Conservation (phyloP, 2,797 vertebrate species). For the Apodemus agrarius region DNA sequence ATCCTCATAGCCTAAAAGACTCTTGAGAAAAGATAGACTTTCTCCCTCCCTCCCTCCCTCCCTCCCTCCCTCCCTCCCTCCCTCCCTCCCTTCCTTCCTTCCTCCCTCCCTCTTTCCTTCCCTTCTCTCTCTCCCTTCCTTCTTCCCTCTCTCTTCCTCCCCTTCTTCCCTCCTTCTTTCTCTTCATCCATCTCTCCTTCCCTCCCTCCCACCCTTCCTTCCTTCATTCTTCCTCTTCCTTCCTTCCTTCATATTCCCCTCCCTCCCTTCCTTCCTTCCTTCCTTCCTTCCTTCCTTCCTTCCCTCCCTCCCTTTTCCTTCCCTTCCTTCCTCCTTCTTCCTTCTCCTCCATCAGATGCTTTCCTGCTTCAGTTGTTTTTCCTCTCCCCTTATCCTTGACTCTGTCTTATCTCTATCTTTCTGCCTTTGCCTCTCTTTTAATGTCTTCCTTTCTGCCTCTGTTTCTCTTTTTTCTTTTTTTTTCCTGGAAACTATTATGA, state of each 20-base stretch:
- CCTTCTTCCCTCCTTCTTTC: background rate
- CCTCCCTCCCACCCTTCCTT: too few relatives aligned
- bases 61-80: rapidly evolving
- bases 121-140: rapidly evolving
- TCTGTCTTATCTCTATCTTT: background rate
- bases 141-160: background rate
- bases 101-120: rapidly evolving
- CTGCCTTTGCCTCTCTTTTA: background rate
- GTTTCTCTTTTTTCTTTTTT: background rate
- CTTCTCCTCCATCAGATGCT: background rate
- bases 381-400: background rate
- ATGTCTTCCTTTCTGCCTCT: background rate
- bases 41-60: background rate
- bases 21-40: background rate
- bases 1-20: background rate
- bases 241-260: background rate
- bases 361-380: background rate
- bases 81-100: rapidly evolving
- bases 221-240: background rate
- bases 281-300: too few relatives aligned
- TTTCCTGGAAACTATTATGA: background rate
- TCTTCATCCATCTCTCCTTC: too few relatives aligned
- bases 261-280: too few relatives aligned
- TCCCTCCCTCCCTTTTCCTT: background rate
- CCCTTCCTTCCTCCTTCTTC: background rate